Conservation (phyloP, 92 coral and sea anemone genomes). For the Actinostola sp. region DNA sequence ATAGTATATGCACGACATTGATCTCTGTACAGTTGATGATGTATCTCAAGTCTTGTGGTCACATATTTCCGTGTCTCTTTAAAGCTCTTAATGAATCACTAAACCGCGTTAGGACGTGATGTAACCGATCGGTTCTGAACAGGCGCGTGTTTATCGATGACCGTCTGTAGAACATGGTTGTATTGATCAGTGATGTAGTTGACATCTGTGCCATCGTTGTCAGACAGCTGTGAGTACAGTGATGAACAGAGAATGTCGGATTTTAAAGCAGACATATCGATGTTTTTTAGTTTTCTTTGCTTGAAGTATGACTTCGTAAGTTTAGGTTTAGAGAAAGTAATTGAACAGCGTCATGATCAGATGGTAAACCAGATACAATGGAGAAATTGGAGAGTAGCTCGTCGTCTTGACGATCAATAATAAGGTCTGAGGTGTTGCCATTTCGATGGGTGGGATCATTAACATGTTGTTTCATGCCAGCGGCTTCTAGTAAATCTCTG, state of each 20-base stretch:
- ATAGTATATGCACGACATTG: constrained; percentile 26
- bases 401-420: constrained; percentile 19
- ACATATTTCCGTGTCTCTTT: constrained; percentile 22
- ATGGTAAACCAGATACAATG: constrained; percentile 21
- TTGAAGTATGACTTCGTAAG: constrained; percentile 7
- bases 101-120: constrained; percentile 25
- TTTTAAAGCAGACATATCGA: constrained; percentile 2
- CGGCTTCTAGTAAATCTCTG: constrained; percentile 27
- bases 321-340: constrained; percentile 22
- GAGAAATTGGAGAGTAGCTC: constrained; percentile 11
- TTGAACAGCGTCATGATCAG: constrained; percentile 26
- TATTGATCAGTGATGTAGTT: constrained; percentile 3
- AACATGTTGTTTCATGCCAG: constrained; percentile 19
- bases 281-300: constrained; percentile 1
- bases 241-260: constrained; percentile 9
- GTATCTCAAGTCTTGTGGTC: constrained; percentile 22
- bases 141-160: constrained; percentile 16
- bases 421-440: neutral
- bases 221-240: constrained; percentile 8
- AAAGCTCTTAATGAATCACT: constrained; percentile 9
- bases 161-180: neutral
- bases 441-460: constrained; percentile 27
- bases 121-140: constrained; percentile 3
- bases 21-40: constrained; percentile 29
- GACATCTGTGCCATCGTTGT: neutral